A percentile compares a stretch with the other conserved stretches of the same genome.
phyloP scores from a whole-genome alignment of 37 sponge, comb jelly and placozoan genomes.

The Hormiphora californensis region DNA sequence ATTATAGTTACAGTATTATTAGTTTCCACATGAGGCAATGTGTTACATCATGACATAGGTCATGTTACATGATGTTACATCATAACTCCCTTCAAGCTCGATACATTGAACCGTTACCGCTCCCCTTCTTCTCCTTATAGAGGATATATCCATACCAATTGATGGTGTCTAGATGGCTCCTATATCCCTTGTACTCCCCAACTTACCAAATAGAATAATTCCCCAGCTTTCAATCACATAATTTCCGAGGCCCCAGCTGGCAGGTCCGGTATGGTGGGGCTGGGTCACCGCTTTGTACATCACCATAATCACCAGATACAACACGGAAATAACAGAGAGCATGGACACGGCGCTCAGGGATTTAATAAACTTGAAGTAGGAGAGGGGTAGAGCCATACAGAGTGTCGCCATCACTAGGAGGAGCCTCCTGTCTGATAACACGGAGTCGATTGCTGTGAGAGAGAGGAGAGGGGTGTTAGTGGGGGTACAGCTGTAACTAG shows the following conservation, averaged over 20 bases:
- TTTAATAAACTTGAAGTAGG: conserved; percentile 53
- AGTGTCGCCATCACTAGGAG: conserved; percentile 12
- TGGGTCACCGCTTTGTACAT: conserved; percentile 45
- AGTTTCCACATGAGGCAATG: no score
- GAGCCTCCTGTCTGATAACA: not conserved
- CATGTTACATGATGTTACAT: no score
- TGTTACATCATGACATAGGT: no score
- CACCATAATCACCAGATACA: conserved; percentile 17
- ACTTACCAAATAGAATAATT: conserved; percentile 39
- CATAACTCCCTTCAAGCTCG: no score
- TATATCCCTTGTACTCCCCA: no score
- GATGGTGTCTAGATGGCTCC: no score
- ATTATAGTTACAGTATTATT: no score
- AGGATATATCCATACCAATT: no score
- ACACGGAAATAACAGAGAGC: conserved; percentile 9
- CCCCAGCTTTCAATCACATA: conserved; percentile 41
- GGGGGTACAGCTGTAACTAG: no score
- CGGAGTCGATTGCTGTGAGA: conserved; percentile 10
- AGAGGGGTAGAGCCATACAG: conserved; percentile 8
- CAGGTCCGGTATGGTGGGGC: conserved; percentile 19
- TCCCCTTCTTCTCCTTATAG: no score
- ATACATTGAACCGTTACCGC: no score
- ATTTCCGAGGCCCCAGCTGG: not conserved
- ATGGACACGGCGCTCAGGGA: conserved; percentile 1
- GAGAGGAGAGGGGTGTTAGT: not conserved